These are phyloP conservation scores for Platalea minor DNA, from an alignment of 2,797 vertebrate species.

Conservation along the genomic window DNA sequence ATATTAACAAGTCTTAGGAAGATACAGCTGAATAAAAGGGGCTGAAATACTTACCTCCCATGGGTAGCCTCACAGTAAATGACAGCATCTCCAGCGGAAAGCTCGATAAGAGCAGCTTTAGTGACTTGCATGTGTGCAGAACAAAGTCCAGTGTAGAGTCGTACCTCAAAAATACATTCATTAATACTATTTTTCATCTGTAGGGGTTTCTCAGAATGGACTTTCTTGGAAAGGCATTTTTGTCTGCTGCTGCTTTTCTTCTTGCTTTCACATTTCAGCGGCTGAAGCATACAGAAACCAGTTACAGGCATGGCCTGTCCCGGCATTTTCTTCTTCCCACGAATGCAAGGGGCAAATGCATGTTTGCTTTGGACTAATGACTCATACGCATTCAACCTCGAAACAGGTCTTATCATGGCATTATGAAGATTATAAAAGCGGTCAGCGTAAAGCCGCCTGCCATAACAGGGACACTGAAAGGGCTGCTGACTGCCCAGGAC, in stretches of 20 bases:
- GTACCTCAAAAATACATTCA: background rate
- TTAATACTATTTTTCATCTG: background rate
- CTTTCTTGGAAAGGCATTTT: background rate
- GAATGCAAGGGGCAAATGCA: background rate
- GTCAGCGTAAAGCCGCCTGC: background rate
- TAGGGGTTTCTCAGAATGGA: background rate
- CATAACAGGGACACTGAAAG: background rate
- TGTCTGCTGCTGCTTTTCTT: background rate
- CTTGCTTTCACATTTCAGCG: background rate
- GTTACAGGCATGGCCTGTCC: background rate
- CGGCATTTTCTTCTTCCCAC: background rate
- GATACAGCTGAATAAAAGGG: background rate
- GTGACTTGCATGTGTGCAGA: background rate
- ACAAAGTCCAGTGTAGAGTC: background rate
- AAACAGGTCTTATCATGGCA: background rate
- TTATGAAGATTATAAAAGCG: background rate
- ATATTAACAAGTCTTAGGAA: background rate
- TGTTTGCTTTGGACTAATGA: background rate
- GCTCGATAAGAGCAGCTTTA: background rate
- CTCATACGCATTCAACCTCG: background rate
- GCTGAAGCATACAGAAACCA: background rate
- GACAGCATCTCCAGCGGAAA: background rate
- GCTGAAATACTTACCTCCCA: background rate
- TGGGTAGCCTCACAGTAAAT: background rate
- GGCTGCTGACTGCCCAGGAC: background rate